Base-by-base conservation (phyloP, 2,113 vertebrate species). In the Camelus dromedarius region DNA sequence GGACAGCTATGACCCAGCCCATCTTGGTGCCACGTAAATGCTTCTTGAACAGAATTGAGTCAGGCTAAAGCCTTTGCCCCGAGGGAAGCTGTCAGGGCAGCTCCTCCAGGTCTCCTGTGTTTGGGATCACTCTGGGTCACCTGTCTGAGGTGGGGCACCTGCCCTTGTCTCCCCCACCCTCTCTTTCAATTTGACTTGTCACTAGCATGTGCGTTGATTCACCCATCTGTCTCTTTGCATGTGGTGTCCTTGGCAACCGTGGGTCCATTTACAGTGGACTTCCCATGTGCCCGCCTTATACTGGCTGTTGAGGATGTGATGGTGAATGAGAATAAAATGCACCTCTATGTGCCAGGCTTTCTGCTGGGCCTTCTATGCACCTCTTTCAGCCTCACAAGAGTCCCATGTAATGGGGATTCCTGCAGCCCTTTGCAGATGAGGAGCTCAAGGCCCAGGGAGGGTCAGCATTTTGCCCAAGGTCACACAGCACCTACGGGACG, bases 11-110 rank as follows among this genome's bases (percentile, higher is more conserved):
- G 87, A 52, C 87, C 58, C 28, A 30, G 85, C 13, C 30, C 8
- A 0, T 2, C 15, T 15, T 8, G 50, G 56, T 14, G 18, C 15
- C 16, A 0, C 15, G 1, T 13, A 35, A 14, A 75, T 32, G 38
- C 48, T 75, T 35, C 24, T 15, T 22, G 50, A 38, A 30, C 28
- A 38, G 79, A 50, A 32, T 0, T 35, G 18, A n/a, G 3, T 58
- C 30, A 42, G 54, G 16, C 19, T n/a, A 15, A 38, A 8, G 35
- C 24, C 13, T 83, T 28, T 64, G 66, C 32, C 52, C 69, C 5
- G 4, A 46, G 60, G 52, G n/a, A 52, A 22, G 20, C 14, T 5
- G 20, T 50, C 77, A 18, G 13, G 60, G 38, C 28, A 35, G 15
- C 48, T 58, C 24, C 42, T 46, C 46, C 16, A 32, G 18, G 20